Percentiles rank a stretch among this genome's conserved stretches.
Conservation (phyloP, 1,140 invertebrate species). For the Diachasmimorpha longicaudata region DNA sequence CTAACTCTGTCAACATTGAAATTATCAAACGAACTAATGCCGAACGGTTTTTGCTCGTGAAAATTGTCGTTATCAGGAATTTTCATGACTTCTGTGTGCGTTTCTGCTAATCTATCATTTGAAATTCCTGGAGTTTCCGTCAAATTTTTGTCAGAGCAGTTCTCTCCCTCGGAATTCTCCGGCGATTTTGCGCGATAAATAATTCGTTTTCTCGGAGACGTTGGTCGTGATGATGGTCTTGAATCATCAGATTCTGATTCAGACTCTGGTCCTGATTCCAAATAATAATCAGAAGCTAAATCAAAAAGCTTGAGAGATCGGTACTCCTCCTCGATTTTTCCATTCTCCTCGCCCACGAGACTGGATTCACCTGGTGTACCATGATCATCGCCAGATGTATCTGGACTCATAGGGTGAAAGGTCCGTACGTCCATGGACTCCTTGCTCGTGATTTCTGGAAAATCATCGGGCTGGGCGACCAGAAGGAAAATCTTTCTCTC, state of each 20-base stretch:
- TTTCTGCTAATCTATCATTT: neutral
- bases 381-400: neutral
- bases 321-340: conserved; percentile 37
- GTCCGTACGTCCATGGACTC: conserved; percentile 31
- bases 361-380: neutral
- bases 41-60: conserved; percentile 7
- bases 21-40: neutral
- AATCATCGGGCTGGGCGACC: conserved; percentile 70
- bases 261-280: conserved; percentile 57
- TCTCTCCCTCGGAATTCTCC: neutral
- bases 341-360: neutral
- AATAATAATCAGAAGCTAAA: conserved; percentile 50
- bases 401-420: neutral
- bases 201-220: conserved; percentile 14
- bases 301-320: conserved; percentile 52
- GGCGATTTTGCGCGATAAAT: conserved; percentile 1
- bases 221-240: conserved; percentile 45
- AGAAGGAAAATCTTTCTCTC: conserved; percentile 71
- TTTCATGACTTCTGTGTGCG: neutral
- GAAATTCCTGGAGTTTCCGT: too few species aligned
- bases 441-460: conserved; percentile 61
- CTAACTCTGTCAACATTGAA: conserved; percentile 23
- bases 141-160: too few species aligned
- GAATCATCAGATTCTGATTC: conserved; percentile 57
- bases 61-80: neutral